Evolutionary conservation across 2,888 invertebrate genomes (phyloP).

Genomic region (Oasisia sp.): DNA sequence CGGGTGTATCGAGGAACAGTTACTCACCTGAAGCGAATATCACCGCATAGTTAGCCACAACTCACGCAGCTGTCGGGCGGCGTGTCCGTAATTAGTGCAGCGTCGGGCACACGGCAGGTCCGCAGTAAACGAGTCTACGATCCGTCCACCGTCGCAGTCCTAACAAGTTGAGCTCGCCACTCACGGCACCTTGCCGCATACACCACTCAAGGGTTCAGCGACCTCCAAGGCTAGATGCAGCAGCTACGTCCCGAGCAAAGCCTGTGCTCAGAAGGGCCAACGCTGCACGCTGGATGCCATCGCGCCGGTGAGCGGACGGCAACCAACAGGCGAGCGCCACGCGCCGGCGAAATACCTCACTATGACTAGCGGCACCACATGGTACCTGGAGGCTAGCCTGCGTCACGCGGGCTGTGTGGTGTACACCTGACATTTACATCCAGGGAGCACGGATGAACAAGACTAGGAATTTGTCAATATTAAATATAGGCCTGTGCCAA

Average conservation of each 20-base stretch:
- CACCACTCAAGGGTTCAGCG: neutral
- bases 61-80: neutral
- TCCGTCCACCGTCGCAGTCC: neutral
- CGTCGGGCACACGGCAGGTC: neutral
- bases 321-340: neutral
- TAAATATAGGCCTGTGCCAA: neutral
- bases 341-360: neutral
- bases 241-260: neutral
- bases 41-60: neutral
- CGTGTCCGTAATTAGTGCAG: neutral
- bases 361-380: neutral
- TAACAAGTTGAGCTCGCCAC: neutral
- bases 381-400: neutral
- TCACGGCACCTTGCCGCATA: neutral
- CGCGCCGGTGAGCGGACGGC: neutral
- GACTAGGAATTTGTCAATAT: neutral
- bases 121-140: neutral
- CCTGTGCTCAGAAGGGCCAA: neutral
- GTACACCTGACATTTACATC: neutral
- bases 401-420: neutral
- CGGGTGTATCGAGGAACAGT: neutral
- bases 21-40: neutral
- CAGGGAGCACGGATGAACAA: neutral
- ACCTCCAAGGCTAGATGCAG: neutral
- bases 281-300: neutral